A percentile compares a stretch with the other conserved stretches of the same genome.
phyloP scores from a whole-genome alignment of 2,113 vertebrate species.

The Varanus komodoensis region DNA sequence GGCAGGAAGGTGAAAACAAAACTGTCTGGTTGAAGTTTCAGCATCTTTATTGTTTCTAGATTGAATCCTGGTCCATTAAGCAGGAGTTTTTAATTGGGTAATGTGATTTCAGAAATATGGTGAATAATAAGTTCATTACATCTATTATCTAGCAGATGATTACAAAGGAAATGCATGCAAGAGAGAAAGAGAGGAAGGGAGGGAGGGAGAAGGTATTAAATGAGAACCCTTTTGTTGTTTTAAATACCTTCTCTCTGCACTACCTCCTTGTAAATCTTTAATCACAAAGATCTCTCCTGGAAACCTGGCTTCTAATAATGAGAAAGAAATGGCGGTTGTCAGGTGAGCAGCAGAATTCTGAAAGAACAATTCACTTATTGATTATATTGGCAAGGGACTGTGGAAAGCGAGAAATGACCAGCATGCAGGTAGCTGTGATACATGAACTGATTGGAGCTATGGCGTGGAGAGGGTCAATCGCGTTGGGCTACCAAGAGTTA shows the following conservation, averaged over 20 bases:
- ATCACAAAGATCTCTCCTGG: background rate
- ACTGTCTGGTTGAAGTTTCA: background rate
- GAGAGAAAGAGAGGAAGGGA: background rate
- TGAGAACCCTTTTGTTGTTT: constrained; percentile 16
- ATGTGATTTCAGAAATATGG: constrained; percentile 5
- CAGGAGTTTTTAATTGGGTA: constrained; percentile 46
- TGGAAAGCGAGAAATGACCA: background rate
- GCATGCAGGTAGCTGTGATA: background rate
- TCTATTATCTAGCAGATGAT: constrained; percentile 3
- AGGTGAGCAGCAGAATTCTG: background rate
- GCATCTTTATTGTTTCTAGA: constrained; percentile 8
- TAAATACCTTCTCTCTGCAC: background rate
- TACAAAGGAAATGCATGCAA: background rate
- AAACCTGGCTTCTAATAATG: background rate
- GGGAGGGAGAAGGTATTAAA: constrained; percentile 6
- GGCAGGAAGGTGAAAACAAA: background rate
- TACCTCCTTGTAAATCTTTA: constrained; percentile 9
- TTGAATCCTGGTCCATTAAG: constrained; percentile 43
- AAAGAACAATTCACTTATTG: background rate
- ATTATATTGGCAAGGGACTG: background rate
- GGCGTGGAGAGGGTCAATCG: background rate
- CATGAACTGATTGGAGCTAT: background rate
- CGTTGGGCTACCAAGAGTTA: background rate
- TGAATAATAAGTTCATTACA: constrained; percentile 20
- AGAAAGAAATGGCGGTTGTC: background rate